These are phyloP conservation scores for Oryzias melastigma DNA, from an alignment of 2,113 vertebrate genomes.

Conservation along the genomic window DNA sequence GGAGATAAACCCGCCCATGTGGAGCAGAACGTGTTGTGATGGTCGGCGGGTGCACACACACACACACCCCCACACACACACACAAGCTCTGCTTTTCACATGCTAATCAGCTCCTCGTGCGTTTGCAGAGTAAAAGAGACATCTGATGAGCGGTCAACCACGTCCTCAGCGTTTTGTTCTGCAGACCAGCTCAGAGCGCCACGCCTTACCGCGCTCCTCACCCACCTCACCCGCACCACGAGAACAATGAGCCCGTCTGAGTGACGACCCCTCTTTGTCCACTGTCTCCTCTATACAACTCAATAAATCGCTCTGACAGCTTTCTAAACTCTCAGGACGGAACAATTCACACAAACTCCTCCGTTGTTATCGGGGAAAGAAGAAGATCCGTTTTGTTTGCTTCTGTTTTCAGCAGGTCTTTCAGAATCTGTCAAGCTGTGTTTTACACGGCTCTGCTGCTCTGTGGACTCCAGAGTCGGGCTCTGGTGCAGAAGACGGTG, in stretches of 20 bases:
- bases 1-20: background rate
- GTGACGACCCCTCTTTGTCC: constrained; percentile 50
- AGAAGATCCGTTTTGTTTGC: background rate
- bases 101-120: constrained; percentile 62
- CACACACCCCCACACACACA: constrained; percentile 10
- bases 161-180: constrained; percentile 64
- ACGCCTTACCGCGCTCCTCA: constrained; percentile 34
- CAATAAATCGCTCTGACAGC: constrained; percentile 71
- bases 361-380: constrained; percentile 19
- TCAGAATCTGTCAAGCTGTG: constrained; percentile 42
- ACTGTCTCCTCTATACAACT: constrained; percentile 61
- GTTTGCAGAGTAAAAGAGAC: constrained; percentile 65
- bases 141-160: constrained; percentile 69
- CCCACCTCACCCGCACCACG: constrained; percentile 34
- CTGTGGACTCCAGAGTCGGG: no score
- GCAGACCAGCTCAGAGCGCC: constrained; percentile 24
- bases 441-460: constrained; percentile 30
- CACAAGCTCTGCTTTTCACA: constrained; percentile 44
- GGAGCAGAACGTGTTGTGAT: background rate
- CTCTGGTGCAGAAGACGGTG: no score
- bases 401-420: constrained; percentile 8
- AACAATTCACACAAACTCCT: constrained; percentile 35
- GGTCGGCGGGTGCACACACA: background rate
- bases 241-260: constrained; percentile 51
- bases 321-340: constrained; percentile 41